phyloP scores from a whole-genome alignment of 1,140 invertebrate species.

The Bombus balteatus region DNA sequence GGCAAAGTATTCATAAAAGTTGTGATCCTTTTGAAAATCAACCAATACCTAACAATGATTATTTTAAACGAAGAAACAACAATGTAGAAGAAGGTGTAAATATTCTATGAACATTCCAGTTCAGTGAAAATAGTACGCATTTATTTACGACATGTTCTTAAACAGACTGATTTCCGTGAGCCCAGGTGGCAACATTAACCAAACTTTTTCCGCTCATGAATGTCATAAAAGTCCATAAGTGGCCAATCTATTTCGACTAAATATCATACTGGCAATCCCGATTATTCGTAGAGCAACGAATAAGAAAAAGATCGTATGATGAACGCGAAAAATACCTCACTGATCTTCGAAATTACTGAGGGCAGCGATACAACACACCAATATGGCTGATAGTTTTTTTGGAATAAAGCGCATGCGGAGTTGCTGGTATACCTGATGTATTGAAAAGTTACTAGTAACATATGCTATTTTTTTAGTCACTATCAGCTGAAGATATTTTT shows the following conservation, averaged over 20 bases:
- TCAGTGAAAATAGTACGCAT: conserved; percentile 28
- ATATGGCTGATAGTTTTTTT: conserved; percentile 80
- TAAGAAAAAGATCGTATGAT: not conserved
- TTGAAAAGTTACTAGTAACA: conserved; percentile 57
- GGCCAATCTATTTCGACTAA: not conserved
- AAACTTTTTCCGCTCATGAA: conserved; percentile 78
- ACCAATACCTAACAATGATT: not conserved
- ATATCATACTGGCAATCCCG: not conserved
- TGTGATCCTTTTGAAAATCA: not conserved
- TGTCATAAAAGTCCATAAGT: conserved; percentile 55
- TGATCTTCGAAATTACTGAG: conserved; percentile 79
- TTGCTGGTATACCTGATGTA: conserved; percentile 37
- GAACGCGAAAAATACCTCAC: conserved; percentile 76
- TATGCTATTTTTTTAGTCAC: not conserved
- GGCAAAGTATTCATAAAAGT: conserved; percentile 6
- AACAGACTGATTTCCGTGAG: conserved; percentile 65
- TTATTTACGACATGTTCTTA: conserved; percentile 66
- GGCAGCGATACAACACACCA: conserved; percentile 83
- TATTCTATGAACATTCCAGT: not conserved
- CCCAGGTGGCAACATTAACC: conserved; percentile 82
- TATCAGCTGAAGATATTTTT: not conserved
- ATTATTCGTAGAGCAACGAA: not conserved
- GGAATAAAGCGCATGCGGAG: conserved; percentile 72
- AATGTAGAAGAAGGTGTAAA: not conserved
- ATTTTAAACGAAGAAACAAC: not conserved